These are phyloP conservation scores for Salvelinus sp. DNA, from an alignment of 2,113 vertebrate genomes.

Conservation along the genomic window DNA sequence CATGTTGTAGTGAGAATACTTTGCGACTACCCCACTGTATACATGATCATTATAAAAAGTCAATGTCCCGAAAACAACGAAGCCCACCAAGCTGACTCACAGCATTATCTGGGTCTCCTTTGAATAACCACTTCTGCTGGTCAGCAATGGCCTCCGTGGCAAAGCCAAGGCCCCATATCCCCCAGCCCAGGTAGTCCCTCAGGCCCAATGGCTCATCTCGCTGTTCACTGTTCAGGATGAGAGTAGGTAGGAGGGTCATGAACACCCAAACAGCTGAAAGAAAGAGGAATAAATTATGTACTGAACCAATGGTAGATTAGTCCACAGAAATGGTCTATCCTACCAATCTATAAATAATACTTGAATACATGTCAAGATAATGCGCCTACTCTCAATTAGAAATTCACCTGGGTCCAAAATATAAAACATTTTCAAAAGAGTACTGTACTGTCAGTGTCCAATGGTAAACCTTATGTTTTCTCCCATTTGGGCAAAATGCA, in stretches of 20 bases:
- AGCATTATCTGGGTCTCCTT: constrained; percentile 70
- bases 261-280: constrained; percentile 78
- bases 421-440: background rate
- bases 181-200: constrained; percentile 78
- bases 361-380: background rate
- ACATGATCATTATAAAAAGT: too few species aligned
- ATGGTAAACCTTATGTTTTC: background rate
- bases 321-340: background rate
- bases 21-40: too few species aligned
- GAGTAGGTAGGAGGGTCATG: constrained; percentile 78
- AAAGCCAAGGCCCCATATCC: constrained; percentile 76
- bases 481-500: background rate
- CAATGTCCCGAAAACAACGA: too few species aligned
- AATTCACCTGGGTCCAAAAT: background rate
- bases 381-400: background rate
- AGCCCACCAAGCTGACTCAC: constrained; percentile 59
- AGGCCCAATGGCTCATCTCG: constrained; percentile 66
- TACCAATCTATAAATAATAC: background rate
- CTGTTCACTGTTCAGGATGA: constrained; percentile 76
- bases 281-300: background rate
- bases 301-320: background rate
- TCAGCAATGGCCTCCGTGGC: constrained; percentile 74
- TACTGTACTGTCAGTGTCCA: background rate
- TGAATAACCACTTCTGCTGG: constrained; percentile 82
- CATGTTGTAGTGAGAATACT: too few species aligned